phyloP scores from a whole-genome alignment of 1,140 invertebrate genomes.

The Bombus polaris region DNA sequence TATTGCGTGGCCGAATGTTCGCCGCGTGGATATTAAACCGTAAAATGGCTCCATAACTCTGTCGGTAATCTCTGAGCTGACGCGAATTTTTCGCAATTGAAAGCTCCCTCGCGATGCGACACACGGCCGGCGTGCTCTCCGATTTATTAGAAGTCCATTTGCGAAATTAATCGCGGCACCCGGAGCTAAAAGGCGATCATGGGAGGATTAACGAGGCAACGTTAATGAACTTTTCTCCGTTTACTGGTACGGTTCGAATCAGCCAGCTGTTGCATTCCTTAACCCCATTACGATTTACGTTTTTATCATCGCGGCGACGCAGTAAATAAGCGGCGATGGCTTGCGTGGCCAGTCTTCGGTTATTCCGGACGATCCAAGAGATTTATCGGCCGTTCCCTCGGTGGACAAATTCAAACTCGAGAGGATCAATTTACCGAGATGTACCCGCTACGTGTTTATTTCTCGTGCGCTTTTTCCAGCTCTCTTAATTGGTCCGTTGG shows the following conservation, averaged over 20 bases:
- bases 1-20: not conserved
- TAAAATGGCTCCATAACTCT: not conserved
- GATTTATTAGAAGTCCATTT: not conserved
- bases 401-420: not conserved
- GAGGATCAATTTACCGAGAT: not conserved
- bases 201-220: not conserved
- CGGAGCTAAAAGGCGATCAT: not conserved
- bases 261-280: constrained; percentile 29
- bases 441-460: not conserved
- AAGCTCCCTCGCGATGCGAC: too few relatives aligned
- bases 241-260: not conserved
- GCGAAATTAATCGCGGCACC: not conserved
- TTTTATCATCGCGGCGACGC: constrained; percentile 13
- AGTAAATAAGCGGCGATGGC: constrained; percentile 14
- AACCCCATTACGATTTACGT: constrained; percentile 31
- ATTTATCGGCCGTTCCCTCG: not conserved
- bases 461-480: too few relatives aligned
- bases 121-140: too few relatives aligned
- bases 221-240: constrained; percentile 23
- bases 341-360: not conserved
- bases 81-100: too few relatives aligned
- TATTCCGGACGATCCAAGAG: not conserved
- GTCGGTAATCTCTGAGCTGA: not conserved
- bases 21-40: not conserved
- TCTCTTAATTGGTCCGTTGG: constrained; percentile 6